Evolutionary conservation across 2,797 vertebrate species (phyloP), one percentile per base, ranked within the genome.

Genomic region (Pseudomugil gertrudae): DNA sequence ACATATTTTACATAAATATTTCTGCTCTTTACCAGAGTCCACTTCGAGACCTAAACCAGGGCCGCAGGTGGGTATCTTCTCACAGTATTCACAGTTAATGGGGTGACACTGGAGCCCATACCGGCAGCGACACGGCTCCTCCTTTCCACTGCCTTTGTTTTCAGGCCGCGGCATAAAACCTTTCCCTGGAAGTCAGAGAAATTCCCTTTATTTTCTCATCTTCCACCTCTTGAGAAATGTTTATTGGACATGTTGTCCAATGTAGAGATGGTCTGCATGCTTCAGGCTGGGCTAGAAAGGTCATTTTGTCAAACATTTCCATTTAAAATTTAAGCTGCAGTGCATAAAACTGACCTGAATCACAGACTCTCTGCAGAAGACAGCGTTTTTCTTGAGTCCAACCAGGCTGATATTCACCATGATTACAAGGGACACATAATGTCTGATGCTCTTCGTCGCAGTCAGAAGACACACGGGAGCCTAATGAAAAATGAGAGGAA

Each of bases 81-180:
- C 94, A 35, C 97, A 99, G 91, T 84, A 97, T 84, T 95, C 95
- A 0, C 96, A 98, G 90, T 96, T 96, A 68, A 94, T 91, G 23
- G 82, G 92, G 78, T 78, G 84, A 64, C 96, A 98, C 73, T 97
- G 96, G 83, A 93, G 92, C 29, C 94, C 94, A 0, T 88, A 2
- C 0, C 32, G 91, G 70, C 98, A 99, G 45, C 87, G 95, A 59
- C 97, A 99, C 4, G 92, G 81, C 91, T 92, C 84, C 81, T 95
- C 89, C n/a, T n/a, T 47, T 0, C 93, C 83, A 71, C 76, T 35
- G 9, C n/a, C n/a, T n/a, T n/a, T 54, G 86, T 97, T 98, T 33
- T 94, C 94, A 1, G 89, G 88, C 57, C 68, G 78, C 2, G 58
- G 79, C 92, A 84, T 91, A 83, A 98, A 95, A 35, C 95, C 96